Evolutionary conservation across 2,797 vertebrate species (phyloP).

Genomic region (Setipinna tenuifilis): DNA sequence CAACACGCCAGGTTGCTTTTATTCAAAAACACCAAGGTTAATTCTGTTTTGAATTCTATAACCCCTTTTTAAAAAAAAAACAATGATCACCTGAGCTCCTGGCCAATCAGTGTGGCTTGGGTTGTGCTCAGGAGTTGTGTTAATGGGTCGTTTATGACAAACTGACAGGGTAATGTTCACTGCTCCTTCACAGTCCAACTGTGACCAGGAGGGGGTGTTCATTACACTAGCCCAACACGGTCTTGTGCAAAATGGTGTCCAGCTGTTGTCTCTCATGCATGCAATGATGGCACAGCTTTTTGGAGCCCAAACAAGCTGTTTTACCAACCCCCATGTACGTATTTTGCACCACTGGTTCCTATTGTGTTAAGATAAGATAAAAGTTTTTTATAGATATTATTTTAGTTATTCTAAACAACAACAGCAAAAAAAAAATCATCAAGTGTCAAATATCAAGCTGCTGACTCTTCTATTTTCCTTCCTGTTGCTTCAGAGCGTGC

Average conservation of each 20-base stretch:
- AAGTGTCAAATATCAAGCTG: constrained; percentile 17
- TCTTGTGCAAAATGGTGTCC: constrained; percentile 15
- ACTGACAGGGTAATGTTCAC: constrained; percentile 13
- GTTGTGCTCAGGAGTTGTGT: no score
- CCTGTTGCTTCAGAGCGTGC: constrained; percentile 66
- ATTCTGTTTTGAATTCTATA: no score
- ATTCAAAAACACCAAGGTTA: no score
- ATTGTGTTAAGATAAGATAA: neutral
- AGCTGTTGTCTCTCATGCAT: constrained; percentile 24
- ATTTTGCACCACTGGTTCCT: neutral
- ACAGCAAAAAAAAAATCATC: neutral
- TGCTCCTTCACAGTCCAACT: neutral
- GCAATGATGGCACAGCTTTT: constrained; percentile 26
- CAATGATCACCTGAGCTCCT: neutral
- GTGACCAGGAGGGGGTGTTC: constrained; percentile 1
- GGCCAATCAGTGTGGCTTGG: neutral
- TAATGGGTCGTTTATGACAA: neutral
- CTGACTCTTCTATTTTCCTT: neutral
- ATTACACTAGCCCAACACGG: constrained; percentile 1
- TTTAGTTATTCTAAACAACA: no score
- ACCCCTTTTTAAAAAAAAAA: neutral
- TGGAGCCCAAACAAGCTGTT: neutral
- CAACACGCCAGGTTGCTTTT: no score
- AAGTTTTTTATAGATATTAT: neutral
- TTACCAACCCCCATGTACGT: neutral